These are phyloP conservation scores for Aphelenchoides besseyi DNA, from an alignment of 1,140 invertebrate species.

Conservation along the genomic window DNA sequence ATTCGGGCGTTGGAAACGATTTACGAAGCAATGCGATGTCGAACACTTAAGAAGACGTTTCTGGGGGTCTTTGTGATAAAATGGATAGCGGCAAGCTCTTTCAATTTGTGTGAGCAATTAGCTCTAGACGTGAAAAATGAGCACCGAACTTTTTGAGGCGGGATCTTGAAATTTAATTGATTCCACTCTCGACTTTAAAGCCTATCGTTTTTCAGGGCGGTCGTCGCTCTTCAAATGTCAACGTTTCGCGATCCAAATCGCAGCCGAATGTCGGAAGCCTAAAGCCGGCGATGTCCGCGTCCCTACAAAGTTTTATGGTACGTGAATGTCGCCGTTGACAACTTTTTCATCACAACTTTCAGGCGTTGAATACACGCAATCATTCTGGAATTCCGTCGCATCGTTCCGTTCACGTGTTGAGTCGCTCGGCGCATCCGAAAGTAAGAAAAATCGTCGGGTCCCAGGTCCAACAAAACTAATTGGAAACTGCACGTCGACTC, in stretches of 20 bases:
- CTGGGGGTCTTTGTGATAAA: too few species aligned
- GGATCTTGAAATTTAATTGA: not conserved
- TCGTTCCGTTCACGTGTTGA: not conserved
- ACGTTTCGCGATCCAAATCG: not conserved
- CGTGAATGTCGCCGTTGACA: not conserved
- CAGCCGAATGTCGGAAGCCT: constrained; percentile 4
- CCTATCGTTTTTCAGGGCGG: not conserved
- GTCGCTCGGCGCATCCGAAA: not conserved
- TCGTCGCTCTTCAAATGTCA: not conserved
- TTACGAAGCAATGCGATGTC: not conserved
- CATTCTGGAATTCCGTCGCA: not conserved
- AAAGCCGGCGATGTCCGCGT: constrained; percentile 10
- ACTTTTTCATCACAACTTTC: not conserved
- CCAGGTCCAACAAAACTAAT: too few species aligned
- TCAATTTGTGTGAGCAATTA: too few species aligned
- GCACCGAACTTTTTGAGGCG: not conserved
- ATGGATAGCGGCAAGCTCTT: too few species aligned
- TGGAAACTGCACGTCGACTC: too few species aligned
- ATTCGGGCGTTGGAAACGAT: not conserved
- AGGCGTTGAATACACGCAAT: not conserved
- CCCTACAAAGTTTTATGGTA: constrained; percentile 15
- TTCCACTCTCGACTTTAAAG: not conserved
- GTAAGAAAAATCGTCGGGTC: too few species aligned
- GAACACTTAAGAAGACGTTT: not conserved
- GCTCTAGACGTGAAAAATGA: not conserved